These are phyloP conservation scores for Isoperla grammatica DNA, from an alignment of 2,888 invertebrate species.

Conservation along the genomic window DNA sequence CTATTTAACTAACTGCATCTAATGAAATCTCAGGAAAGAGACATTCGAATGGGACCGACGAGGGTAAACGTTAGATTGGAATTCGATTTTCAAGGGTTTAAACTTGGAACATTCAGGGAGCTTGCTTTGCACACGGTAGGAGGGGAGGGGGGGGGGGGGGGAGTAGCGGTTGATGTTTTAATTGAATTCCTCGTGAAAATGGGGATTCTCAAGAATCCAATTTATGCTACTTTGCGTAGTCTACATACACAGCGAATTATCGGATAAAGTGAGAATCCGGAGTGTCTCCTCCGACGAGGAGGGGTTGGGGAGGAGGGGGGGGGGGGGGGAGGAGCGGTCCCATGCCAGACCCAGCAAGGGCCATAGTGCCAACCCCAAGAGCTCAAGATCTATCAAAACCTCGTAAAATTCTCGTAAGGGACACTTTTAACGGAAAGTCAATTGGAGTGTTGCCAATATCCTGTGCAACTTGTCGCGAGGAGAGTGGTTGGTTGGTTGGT, in stretches of 20 bases:
- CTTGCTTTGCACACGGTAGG: neutral
- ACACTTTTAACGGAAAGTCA: neutral
- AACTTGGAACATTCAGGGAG: constrained; percentile 9
- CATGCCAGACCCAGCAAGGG: no score
- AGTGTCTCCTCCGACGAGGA: neutral
- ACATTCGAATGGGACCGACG: neutral
- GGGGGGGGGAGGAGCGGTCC: no score
- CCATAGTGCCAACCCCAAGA: neutral
- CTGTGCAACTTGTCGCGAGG: neutral
- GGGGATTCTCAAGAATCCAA: constrained; percentile 17
- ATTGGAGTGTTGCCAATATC: constrained; percentile 10
- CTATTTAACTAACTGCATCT: constrained; percentile 13
- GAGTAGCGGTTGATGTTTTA: constrained; percentile 20
- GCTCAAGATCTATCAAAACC: constrained; percentile 8
- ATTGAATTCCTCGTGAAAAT: constrained; percentile 24
- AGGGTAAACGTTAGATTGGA: neutral
- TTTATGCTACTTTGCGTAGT: constrained; percentile 3
- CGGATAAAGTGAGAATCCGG: constrained; percentile 4
- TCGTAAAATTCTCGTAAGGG: constrained; percentile 15
- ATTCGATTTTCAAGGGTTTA: constrained; percentile 15
- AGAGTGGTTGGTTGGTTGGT: neutral
- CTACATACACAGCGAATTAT: constrained; percentile 1
- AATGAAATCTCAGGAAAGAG: constrained; percentile 10
- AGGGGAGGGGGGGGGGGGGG: no score
- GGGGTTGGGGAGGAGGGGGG: no score